Percentiles rank a stretch among this genome's conserved stretches.
Conservation (phyloP, 2,797 vertebrate species). For the Notolepis coatsorum region DNA sequence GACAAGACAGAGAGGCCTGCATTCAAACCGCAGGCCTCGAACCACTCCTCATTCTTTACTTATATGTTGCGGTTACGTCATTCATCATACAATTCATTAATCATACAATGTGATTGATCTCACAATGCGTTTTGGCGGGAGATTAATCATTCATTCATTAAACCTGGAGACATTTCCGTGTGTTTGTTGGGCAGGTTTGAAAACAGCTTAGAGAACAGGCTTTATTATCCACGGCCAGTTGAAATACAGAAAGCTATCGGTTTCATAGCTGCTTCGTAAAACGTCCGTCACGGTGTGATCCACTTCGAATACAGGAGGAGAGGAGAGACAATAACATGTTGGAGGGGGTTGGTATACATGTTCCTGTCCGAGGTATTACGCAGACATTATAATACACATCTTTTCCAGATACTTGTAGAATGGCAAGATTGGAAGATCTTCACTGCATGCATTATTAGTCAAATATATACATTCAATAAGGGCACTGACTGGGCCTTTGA, state of each 20-base stretch:
- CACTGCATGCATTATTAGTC: conserved; percentile 11
- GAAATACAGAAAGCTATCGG: too few species aligned
- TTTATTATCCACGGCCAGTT: too few species aligned
- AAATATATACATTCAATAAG: conserved; percentile 8
- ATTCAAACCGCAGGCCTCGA: conserved; percentile 71
- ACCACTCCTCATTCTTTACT: conserved; percentile 69
- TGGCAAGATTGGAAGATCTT: conserved; percentile 13
- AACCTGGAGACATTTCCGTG: background rate
- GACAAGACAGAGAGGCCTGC: conserved; percentile 71
- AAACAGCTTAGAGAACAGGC: too few species aligned
- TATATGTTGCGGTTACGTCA: conserved; percentile 33
- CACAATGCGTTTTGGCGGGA: conserved; percentile 1
- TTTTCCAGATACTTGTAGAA: conserved; percentile 14
- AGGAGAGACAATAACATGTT: conserved; percentile 1
- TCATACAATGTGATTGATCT: conserved; percentile 25
- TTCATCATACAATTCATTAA: conserved; percentile 35
- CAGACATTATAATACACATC: background rate
- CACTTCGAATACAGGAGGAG: background rate
- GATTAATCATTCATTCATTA: background rate
- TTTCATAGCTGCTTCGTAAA: background rate
- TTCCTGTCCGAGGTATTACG: conserved; percentile 1
- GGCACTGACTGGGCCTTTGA: conserved; percentile 6
- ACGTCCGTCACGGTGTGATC: background rate
- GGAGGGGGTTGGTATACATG: background rate
- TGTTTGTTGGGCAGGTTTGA: too few species aligned